Percentiles rank a stretch among this genome's conserved stretches.
Evolutionary conservation across 2,113 vertebrate species (phyloP).

Genomic region (Stictonetta naevosa): DNA sequence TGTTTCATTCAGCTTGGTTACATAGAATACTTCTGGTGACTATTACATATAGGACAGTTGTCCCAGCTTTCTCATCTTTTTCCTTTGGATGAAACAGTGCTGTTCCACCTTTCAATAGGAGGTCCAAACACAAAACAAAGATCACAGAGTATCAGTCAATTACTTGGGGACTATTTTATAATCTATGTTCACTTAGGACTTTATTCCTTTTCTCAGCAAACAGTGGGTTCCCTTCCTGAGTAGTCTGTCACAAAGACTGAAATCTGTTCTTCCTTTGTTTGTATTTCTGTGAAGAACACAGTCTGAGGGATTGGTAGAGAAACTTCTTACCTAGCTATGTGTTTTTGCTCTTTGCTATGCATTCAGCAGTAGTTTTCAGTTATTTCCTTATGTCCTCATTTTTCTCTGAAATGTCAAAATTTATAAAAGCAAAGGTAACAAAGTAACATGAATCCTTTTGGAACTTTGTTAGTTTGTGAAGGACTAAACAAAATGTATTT

Average conservation of each 20-base stretch:
- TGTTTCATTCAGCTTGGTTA: not conserved
- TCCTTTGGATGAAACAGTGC: not conserved
- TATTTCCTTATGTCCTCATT: not conserved
- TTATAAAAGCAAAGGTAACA: not conserved
- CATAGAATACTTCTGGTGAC: not conserved
- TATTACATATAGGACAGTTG: not conserved
- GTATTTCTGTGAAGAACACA: not conserved
- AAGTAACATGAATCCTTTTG: not conserved
- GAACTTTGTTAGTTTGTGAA: not conserved
- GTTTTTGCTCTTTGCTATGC: not conserved
- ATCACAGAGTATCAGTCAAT: not conserved
- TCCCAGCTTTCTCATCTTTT: not conserved
- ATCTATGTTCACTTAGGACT: not conserved
- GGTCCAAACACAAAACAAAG: not conserved
- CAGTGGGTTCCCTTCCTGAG: not conserved
- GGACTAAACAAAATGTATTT: not conserved
- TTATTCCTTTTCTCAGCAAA: not conserved
- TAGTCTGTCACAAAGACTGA: not conserved
- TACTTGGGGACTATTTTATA: not conserved
- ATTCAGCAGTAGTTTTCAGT: not conserved
- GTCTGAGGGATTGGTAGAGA: not conserved
- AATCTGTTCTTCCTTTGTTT: not conserved
- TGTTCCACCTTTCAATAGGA: not conserved
- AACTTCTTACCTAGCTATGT: not conserved
- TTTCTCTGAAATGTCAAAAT: not conserved